Percentiles rank a stretch among this genome's conserved stretches.
Conservation (phyloP, 2,888 invertebrate genomes). For the Limnephilus lunatus region DNA sequence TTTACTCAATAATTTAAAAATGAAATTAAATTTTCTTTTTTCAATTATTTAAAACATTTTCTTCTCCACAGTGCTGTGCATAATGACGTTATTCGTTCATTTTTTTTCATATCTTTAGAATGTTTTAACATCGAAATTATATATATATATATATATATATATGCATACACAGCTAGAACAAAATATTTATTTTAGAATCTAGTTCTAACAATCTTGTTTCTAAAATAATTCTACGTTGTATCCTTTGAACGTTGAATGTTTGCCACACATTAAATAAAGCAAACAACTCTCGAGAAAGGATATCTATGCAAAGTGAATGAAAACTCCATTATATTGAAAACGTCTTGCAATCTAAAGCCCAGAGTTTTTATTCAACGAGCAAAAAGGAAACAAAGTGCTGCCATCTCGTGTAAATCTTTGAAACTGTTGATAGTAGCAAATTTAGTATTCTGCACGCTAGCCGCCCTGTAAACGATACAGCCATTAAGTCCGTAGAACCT, state of each 20-base stretch:
- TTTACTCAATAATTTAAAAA: too few relatives aligned
- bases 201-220: background rate
- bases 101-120: too few relatives aligned
- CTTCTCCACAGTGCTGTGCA: too few relatives aligned
- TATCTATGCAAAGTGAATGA: constrained; percentile 2
- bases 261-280: background rate
- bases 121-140: too few relatives aligned
- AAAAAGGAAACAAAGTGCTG: constrained; percentile 7
- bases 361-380: background rate
- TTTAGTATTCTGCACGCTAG: constrained; percentile 31
- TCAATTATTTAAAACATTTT: too few relatives aligned
- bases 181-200: background rate
- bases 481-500: constrained; percentile 6
- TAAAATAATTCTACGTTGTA: background rate
- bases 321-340: background rate
- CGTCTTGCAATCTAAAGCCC: background rate
- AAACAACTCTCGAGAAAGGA: background rate
- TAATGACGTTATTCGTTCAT: too few relatives aligned
- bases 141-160: too few relatives aligned
- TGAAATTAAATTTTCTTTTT: too few relatives aligned
- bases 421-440: constrained; percentile 34
- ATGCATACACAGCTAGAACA: background rate
- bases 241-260: background rate
- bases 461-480: constrained; percentile 33
- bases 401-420: constrained; percentile 9